Evolutionary conservation across 2,888 invertebrate genomes (phyloP).

Genomic region (Limnephilus auricula): DNA sequence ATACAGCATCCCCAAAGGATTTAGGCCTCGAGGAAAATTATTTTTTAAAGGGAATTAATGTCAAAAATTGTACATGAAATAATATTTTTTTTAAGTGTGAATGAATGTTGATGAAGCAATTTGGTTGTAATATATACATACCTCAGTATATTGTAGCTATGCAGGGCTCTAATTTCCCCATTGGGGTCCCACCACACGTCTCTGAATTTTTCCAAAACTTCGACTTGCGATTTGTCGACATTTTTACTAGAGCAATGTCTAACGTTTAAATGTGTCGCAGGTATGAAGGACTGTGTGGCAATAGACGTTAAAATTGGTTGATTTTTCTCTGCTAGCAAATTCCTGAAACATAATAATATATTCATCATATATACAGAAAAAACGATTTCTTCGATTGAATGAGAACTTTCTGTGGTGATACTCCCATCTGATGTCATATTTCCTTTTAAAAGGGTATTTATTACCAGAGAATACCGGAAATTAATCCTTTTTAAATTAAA

Average conservation of each 20-base stretch:
- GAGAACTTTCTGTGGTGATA: too few relatives aligned
- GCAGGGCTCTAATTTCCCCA: slow-evolving; percentile 79
- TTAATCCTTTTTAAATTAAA: too few relatives aligned
- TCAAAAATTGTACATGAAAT: too few relatives aligned
- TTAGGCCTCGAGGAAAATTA: too few relatives aligned
- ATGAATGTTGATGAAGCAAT: not conserved
- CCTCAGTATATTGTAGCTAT: slow-evolving; percentile 77
- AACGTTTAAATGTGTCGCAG: not conserved
- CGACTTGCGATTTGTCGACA: slow-evolving; percentile 69
- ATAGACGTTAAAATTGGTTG: not conserved
- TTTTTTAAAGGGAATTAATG: too few relatives aligned
- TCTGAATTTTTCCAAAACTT: slow-evolving; percentile 74
- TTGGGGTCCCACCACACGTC: slow-evolving; percentile 81
- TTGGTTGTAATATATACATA: slow-evolving; percentile 21
- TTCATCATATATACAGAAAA: not conserved
- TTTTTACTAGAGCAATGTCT: not conserved
- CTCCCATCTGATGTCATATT: too few relatives aligned
- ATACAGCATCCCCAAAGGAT: too few relatives aligned
- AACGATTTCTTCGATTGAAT: too few relatives aligned
- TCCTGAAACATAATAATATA: not conserved
- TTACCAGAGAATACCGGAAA: too few relatives aligned
- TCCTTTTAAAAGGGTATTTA: too few relatives aligned
- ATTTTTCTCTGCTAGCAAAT: not conserved
- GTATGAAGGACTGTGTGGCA: not conserved
- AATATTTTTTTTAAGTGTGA: too few relatives aligned